Evolutionary conservation across 2,888 invertebrate species (phyloP).

Genomic region (Eristalis arbustorum): DNA sequence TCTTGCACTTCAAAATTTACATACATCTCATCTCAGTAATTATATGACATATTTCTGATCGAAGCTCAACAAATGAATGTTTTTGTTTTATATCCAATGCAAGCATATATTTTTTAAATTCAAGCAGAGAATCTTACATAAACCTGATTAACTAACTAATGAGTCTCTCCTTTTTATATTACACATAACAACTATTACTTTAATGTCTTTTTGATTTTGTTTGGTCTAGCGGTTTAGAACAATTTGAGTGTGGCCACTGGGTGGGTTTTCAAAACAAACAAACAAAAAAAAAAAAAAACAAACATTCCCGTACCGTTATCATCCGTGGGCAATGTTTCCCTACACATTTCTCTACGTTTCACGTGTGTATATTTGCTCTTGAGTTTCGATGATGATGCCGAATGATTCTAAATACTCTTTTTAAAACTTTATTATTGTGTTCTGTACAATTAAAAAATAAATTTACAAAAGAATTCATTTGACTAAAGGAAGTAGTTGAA

Average conservation of each 20-base stretch:
- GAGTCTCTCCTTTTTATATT: not conserved
- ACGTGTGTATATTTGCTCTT: not conserved
- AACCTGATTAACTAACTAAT: not conserved
- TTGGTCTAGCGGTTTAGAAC: not conserved
- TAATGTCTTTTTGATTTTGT: not conserved
- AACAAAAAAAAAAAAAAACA: not conserved
- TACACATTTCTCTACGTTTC: not conserved
- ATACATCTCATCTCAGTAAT: not conserved
- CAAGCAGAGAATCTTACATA: not conserved
- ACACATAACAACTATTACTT: not conserved
- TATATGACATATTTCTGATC: not conserved
- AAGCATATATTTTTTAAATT: not conserved
- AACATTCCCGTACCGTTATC: not conserved
- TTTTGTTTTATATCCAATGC: not conserved
- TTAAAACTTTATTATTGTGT: slow-evolving; percentile 11
- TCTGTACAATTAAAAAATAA: slow-evolving; percentile 33
- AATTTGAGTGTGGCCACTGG: not conserved
- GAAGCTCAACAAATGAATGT: not conserved
- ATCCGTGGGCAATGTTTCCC: not conserved
- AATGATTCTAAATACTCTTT: not conserved
- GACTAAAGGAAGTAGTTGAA: slow-evolving; percentile 34
- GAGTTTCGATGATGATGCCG: not conserved
- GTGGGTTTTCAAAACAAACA: not conserved
- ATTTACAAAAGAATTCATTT: slow-evolving; percentile 51
- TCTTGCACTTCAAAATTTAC: not conserved